Evolutionary conservation across 1,140 invertebrate species (phyloP).

Genomic region (Bombus soroeensis): DNA sequence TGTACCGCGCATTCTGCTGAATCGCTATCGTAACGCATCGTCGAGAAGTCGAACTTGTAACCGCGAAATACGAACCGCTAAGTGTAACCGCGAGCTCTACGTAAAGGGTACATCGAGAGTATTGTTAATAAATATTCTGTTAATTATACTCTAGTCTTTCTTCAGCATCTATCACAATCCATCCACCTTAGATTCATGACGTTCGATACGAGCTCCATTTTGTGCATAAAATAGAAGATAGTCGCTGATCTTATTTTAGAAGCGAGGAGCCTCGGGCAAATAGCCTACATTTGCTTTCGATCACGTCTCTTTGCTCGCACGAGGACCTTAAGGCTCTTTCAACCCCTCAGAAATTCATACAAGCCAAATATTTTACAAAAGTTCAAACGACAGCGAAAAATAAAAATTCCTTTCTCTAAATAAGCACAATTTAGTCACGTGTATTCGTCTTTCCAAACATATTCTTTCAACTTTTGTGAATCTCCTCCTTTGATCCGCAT

Average conservation of each 20-base stretch:
- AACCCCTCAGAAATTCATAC: background rate
- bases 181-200: no score
- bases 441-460: no score
- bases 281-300: conserved; percentile 10
- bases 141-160: no score
- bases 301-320: background rate
- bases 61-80: no score
- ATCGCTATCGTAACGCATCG: no score
- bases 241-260: background rate
- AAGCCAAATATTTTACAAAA: background rate
- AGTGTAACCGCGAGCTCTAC: no score
- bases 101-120: no score
- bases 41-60: no score
- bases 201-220: background rate
- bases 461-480: background rate
- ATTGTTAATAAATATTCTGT: no score
- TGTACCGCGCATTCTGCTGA: no score
- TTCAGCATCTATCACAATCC: no score
- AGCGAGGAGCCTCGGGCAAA: background rate
- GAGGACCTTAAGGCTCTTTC: background rate
- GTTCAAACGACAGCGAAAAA: background rate
- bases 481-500: background rate
- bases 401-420: background rate
- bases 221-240: background rate
- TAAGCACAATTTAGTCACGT: background rate